phyloP scores from a whole-genome alignment of 2,888 invertebrate species.

The Tanypteryx hageni region DNA sequence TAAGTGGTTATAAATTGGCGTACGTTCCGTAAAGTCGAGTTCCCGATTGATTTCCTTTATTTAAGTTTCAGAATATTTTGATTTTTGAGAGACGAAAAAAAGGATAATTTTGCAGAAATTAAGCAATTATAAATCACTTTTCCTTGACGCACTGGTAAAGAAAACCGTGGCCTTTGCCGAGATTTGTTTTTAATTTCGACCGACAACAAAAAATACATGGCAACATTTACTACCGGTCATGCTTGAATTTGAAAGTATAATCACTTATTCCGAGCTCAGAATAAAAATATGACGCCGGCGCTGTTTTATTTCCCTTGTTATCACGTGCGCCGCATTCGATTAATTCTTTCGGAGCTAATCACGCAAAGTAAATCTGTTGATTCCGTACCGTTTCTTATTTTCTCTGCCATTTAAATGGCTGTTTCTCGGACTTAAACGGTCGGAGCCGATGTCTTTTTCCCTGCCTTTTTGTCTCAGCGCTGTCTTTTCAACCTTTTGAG shows the following conservation, averaged over 20 bases:
- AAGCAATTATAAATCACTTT: too few species aligned
- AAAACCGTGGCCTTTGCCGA: too few species aligned
- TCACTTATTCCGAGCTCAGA: neutral
- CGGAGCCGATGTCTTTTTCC: constrained; percentile 4
- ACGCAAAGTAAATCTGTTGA: neutral
- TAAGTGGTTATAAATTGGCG: too few species aligned
- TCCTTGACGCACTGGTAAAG: too few species aligned
- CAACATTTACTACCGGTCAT: neutral
- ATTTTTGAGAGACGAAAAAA: too few species aligned
- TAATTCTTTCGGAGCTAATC: constrained; percentile 1
- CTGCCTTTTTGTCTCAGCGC: neutral
- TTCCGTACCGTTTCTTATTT: neutral
- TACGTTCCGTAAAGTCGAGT: too few species aligned
- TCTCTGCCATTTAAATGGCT: neutral
- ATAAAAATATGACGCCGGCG: too few species aligned
- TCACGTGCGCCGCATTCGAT: neutral
- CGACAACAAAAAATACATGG: too few species aligned
- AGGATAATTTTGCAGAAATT: too few species aligned
- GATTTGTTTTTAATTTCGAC: too few species aligned
- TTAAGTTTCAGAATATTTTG: too few species aligned
- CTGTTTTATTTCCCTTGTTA: neutral
- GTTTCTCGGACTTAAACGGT: neutral
- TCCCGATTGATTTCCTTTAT: too few species aligned
- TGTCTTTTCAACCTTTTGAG: neutral
- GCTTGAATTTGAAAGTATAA: neutral